Percentiles rank a stretch among this genome's conserved stretches.
These are phyloP conservation scores for Hemicrepidius hirtus DNA, from an alignment of 2,888 invertebrate genomes.

Conservation along the genomic window DNA sequence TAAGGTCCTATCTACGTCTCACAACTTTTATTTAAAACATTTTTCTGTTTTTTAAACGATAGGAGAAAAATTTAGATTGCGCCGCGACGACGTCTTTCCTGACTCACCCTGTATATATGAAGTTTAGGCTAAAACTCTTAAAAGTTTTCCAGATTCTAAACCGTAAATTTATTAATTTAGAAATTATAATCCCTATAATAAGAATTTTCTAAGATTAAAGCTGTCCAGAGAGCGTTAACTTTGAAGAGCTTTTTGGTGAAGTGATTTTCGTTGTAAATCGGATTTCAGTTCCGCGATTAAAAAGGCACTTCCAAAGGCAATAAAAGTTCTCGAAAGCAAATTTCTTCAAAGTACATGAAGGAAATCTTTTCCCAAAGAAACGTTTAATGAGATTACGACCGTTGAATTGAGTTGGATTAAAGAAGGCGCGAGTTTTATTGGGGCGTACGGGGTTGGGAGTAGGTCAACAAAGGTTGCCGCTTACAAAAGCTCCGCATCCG, in stretches of 20 bases:
- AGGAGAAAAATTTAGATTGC: too few species aligned
- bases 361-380: conserved; percentile 57
- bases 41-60: too few species aligned
- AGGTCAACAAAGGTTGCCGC: conserved; percentile 51
- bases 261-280: conserved; percentile 39
- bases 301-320: conserved; percentile 42
- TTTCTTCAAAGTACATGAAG: conserved; percentile 41
- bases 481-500: conserved; percentile 39
- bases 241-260: conserved; percentile 7
- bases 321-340: conserved; percentile 48
- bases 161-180: too few species aligned
- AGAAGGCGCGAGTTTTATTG: conserved; percentile 54
- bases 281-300: conserved; percentile 37
- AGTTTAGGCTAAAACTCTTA: too few species aligned
- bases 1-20: too few species aligned
- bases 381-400: conserved; percentile 63
- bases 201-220: neutral
- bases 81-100: too few species aligned
- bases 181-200: too few species aligned
- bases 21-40: too few species aligned
- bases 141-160: too few species aligned
- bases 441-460: conserved; percentile 44
- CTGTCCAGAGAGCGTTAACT: neutral
- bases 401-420: conserved; percentile 61
- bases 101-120: too few species aligned